phyloP scores from a whole-genome alignment of 2,797 vertebrate species.

The Hyperoplus lanceolatus region DNA sequence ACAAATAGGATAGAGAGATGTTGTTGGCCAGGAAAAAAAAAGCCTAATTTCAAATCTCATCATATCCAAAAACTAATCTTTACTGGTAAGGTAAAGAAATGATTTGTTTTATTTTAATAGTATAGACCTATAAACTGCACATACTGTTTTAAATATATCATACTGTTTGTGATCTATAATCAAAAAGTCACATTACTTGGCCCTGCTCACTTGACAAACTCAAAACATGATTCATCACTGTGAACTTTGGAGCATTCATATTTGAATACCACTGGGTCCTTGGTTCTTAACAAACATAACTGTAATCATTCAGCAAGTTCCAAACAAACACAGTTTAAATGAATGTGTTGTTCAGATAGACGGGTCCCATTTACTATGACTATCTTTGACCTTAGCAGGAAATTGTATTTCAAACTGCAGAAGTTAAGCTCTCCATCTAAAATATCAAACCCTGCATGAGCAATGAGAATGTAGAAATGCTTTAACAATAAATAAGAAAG shows the following conservation, averaged over 20 bases:
- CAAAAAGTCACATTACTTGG: constrained; percentile 44
- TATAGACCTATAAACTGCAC: not conserved
- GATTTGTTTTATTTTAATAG: constrained; percentile 32
- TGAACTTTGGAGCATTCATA: constrained; percentile 40
- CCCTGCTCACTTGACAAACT: constrained; percentile 24
- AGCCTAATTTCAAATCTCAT: constrained; percentile 53
- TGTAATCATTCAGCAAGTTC: constrained; percentile 41
- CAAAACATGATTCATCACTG: constrained; percentile 42
- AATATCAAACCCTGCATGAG: constrained; percentile 59
- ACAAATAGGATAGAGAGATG: constrained; percentile 55
- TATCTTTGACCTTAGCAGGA: constrained; percentile 70
- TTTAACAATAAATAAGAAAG: constrained; percentile 61
- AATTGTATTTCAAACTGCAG: constrained; percentile 67
- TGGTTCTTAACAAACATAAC: constrained; percentile 52
- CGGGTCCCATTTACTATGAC: constrained; percentile 59
- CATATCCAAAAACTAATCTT: constrained; percentile 48
- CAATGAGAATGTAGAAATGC: constrained; percentile 47
- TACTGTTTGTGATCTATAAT: constrained; percentile 35
- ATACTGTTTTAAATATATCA: constrained; percentile 17
- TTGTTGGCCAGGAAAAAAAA: constrained; percentile 23
- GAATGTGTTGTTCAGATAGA: constrained; percentile 55
- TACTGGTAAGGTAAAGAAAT: constrained; percentile 43
- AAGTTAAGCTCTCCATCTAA: constrained; percentile 63
- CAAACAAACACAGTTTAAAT: constrained; percentile 53
- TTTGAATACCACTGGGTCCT: constrained; percentile 36